A percentile compares a stretch with the other conserved stretches of the same genome.
These are phyloP conservation scores for Adelges cooleyi DNA, from an alignment of 1,140 invertebrate species.

Conservation along the genomic window DNA sequence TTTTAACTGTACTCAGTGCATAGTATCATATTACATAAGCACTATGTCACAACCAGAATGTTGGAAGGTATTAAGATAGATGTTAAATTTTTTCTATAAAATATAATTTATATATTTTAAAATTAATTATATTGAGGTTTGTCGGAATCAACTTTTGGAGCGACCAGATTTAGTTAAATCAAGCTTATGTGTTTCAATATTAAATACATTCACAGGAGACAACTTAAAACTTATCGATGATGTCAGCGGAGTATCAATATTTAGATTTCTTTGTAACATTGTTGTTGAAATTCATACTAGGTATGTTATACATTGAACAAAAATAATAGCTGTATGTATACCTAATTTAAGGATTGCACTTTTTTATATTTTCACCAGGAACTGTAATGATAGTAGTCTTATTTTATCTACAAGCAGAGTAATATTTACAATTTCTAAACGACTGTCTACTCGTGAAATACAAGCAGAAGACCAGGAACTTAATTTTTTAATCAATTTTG, in stretches of 20 bases:
- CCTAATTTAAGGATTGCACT: background rate
- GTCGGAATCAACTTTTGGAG: background rate
- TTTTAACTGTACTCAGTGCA: conserved; percentile 12
- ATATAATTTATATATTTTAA: background rate
- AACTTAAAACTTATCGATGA: background rate
- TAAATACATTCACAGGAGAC: background rate
- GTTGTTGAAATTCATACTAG: background rate
- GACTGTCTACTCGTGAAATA: background rate
- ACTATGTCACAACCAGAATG: background rate
- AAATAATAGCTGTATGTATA: background rate
- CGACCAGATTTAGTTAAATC: conserved; percentile 1
- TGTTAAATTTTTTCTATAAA: background rate
- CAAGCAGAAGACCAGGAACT: background rate
- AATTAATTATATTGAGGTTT: background rate
- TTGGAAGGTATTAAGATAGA: conserved; percentile 3
- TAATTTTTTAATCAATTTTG: background rate
- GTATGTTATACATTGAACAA: background rate
- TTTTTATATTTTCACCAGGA: background rate
- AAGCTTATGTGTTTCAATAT: background rate
- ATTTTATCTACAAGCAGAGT: conserved; percentile 15
- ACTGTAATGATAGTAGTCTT: conserved; percentile 5
- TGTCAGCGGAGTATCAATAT: background rate
- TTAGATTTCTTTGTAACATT: background rate
- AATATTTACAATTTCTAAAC: conserved; percentile 1
- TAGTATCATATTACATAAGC: background rate